Percentiles rank a stretch among this genome's conserved stretches.
Evolutionary conservation across 2,888 invertebrate species (phyloP).

Genomic region (Ormyrus labotus): DNA sequence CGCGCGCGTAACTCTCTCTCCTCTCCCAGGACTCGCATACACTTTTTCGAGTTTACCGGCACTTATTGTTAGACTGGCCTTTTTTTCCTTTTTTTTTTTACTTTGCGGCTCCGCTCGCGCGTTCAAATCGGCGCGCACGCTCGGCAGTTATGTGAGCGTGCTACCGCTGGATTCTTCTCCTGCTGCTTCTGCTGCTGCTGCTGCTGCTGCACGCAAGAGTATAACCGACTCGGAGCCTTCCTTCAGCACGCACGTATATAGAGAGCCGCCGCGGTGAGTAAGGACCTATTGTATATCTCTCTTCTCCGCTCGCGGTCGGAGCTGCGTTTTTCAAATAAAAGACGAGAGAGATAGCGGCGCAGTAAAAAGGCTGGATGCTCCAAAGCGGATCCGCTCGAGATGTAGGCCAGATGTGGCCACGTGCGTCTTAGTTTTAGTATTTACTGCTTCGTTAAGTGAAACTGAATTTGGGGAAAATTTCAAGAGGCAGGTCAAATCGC

Average conservation of each 20-base stretch:
- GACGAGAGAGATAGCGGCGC: not conserved
- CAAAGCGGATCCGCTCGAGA: too few relatives aligned
- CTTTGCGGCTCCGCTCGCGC: not conserved
- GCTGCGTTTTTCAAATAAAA: not conserved
- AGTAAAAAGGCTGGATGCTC: too few relatives aligned
- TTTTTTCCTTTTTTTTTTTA: not conserved
- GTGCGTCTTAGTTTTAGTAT: not conserved
- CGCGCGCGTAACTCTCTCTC: not conserved
- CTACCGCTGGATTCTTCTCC: not conserved
- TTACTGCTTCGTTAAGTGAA: not conserved
- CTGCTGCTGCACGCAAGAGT: not conserved
- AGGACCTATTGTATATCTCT: constrained; percentile 1
- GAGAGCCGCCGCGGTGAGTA: constrained; percentile 2
- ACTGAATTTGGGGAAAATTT: not conserved
- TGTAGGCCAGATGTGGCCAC: too few relatives aligned
- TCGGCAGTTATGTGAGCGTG: constrained; percentile 9
- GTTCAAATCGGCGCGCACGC: not conserved
- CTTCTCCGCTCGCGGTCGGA: not conserved
- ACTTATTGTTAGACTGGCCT: not conserved
- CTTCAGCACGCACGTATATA: not conserved
- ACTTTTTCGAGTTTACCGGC: not conserved
- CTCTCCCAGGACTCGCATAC: too few relatives aligned
- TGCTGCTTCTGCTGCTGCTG: too few relatives aligned
- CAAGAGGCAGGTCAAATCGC: too few relatives aligned
- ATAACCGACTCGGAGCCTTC: not conserved